Evolutionary conservation across 1,140 invertebrate species (phyloP), one percentile per base, ranked within the genome.

Genomic region (Magallana ariakensis): DNA sequence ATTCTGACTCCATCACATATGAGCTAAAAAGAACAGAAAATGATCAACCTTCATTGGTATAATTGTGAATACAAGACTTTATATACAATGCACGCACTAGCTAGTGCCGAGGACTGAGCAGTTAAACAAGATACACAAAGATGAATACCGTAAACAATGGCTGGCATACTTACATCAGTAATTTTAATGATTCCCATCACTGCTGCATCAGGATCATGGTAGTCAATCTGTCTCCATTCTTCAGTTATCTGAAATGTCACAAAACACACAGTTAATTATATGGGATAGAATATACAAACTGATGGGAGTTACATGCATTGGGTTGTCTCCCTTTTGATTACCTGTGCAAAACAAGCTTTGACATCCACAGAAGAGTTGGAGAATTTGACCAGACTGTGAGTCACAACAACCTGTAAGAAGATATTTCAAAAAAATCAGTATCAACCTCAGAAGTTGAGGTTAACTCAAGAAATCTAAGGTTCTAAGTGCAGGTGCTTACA

Each of bases 141-240:
- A 46, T 46, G 5, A 46, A 46, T 46, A 46, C 33, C 5, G 33
- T 46, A 46, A 5, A 46, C 33, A 46, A 46, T 5, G 5, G 2
- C 33, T 46, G 33, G 33, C 33, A 46, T n/a, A 96, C 96, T 96
- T 95, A 97, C 97, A 94, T 98, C 97, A 87, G 98, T 97, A 89
- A 98, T 98, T 95, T 98, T 98, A 11, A 97, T 97, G 8, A 98
- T 96, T 92, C 98, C 98, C n/a, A 97, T 97, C 89, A 98, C 97
- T 9, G 97, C 97, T 15, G 97, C 97, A 93, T 98, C 97, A 8
- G 97, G 95, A 94, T 98, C 97, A 5, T 97, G 97, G 97, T 97
- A 98, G 22, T 97, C 96, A 6, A 99, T 94, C 92, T 98, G 97
- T 89, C 97, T 96, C 98, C 98, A 99, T 94, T 98, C 98, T 90